Evolutionary conservation across 2,888 invertebrate genomes (phyloP).

Genomic region (Itoplectis maculator): DNA sequence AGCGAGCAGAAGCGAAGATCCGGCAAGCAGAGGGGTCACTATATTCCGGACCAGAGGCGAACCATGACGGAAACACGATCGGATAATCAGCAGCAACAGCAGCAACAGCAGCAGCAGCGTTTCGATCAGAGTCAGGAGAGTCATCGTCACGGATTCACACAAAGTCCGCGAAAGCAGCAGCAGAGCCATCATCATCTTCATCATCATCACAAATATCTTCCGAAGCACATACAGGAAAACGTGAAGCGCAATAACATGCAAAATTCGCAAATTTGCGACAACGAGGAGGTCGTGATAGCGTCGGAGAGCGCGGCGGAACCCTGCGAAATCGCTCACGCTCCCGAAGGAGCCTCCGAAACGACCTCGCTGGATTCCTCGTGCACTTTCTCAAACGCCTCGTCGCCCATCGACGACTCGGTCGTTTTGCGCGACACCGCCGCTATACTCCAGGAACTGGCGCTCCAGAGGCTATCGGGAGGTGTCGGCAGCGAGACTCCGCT

Average conservation of each 20-base stretch:
- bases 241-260: slow-evolving; percentile 72
- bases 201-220: slow-evolving; percentile 73
- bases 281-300: slow-evolving; percentile 77
- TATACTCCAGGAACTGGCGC: slow-evolving; percentile 81
- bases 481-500: slow-evolving; percentile 76
- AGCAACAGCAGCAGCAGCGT: slow-evolving; percentile 60
- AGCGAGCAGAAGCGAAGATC: slow-evolving; percentile 69
- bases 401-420: slow-evolving; percentile 78
- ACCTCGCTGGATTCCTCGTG: slow-evolving; percentile 77
- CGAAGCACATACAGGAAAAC: slow-evolving; percentile 72
- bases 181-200: slow-evolving; percentile 66
- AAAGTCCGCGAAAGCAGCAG: slow-evolving; percentile 75
- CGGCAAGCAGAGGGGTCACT: slow-evolving; percentile 68
- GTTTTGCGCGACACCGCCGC: slow-evolving; percentile 81
- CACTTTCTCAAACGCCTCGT: slow-evolving; percentile 78
- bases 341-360: slow-evolving; percentile 80
- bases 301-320: slow-evolving; percentile 82
- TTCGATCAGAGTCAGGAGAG: slow-evolving; percentile 66
- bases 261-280: slow-evolving; percentile 70
- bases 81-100: slow-evolving; percentile 67
- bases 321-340: slow-evolving; percentile 80
- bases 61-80: slow-evolving; percentile 55
- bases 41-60: slow-evolving; percentile 68
- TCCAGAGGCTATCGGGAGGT: slow-evolving; percentile 81
- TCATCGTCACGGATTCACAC: slow-evolving; percentile 73